Conservation (phyloP, 92 coral and sea anemone genomes). For the Scolanthus callimorphus region DNA sequence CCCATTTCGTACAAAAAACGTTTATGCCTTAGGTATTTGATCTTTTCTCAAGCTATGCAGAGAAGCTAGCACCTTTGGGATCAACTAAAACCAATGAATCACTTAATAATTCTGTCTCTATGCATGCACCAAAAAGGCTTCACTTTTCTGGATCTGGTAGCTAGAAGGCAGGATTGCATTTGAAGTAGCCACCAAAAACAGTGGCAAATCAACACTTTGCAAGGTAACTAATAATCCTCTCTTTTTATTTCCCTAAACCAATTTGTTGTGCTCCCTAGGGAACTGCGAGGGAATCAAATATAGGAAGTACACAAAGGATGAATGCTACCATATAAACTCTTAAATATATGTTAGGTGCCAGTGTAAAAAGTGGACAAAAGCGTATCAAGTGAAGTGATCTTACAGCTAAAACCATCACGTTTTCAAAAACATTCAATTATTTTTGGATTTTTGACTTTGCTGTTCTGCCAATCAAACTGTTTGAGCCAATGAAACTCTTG, state of each 20-base stretch:
- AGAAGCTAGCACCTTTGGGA: conserved; percentile 23
- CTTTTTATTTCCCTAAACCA: too few relatives aligned
- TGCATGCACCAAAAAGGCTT: conserved; percentile 20
- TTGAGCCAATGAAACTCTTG: too few relatives aligned
- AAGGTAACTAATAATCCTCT: too few relatives aligned
- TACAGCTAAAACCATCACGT: neutral
- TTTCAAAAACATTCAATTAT: too few relatives aligned
- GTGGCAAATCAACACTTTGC: too few relatives aligned
- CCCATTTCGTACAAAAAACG: neutral
- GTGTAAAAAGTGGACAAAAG: neutral
- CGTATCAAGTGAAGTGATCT: too few relatives aligned
- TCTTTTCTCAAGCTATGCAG: conserved; percentile 24
- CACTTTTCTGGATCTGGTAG: conserved; percentile 23
- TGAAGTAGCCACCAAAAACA: conserved; percentile 18
- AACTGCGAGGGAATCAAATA: conserved; percentile 6
- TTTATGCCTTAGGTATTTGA: conserved; percentile 11
- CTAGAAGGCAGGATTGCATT: conserved; percentile 9
- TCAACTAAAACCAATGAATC: conserved; percentile 26
- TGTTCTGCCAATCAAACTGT: too few relatives aligned
- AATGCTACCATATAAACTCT: neutral
- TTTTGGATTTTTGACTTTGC: too few relatives aligned
- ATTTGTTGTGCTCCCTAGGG: neutral
- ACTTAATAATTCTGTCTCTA: conserved; percentile 8
- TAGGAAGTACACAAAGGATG: neutral
- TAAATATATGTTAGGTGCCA: neutral